A percentile compares a stretch with the other conserved stretches of the same genome.
Evolutionary conservation across 2,797 vertebrate species (phyloP).

Genomic region (Lutjanus campechanus): DNA sequence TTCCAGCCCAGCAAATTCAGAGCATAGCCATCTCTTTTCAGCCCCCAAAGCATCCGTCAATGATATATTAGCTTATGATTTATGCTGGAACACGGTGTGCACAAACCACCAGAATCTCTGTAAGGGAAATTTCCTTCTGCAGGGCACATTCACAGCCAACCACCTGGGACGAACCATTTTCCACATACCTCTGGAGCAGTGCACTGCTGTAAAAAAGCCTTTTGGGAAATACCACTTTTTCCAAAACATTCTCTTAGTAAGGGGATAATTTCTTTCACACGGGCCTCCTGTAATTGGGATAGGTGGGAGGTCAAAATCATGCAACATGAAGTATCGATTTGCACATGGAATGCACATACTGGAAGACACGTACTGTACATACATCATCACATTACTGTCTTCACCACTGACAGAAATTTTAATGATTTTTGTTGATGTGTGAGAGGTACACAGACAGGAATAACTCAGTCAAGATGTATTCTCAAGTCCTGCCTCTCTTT

Average conservation of each 20-base stretch:
- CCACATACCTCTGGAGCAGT: constrained; percentile 71
- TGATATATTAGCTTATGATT: constrained; percentile 64
- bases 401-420: neutral
- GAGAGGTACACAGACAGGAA: constrained; percentile 26
- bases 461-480: constrained; percentile 61
- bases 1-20: constrained; percentile 43
- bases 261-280: constrained; percentile 37
- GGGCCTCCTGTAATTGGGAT: constrained; percentile 17
- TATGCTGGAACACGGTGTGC: constrained; percentile 64
- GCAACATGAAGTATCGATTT: constrained; percentile 27
- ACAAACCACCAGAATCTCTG: constrained; percentile 52
- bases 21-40: constrained; percentile 33
- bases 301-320: constrained; percentile 10
- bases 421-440: constrained; percentile 19
- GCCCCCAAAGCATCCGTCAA: constrained; percentile 45
- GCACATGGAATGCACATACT: neutral
- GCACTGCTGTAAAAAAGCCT: constrained; percentile 27
- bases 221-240: constrained; percentile 68
- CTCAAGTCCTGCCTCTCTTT: constrained; percentile 38
- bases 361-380: neutral
- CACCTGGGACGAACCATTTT: constrained; percentile 74
- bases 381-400: neutral
- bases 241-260: constrained; percentile 54
- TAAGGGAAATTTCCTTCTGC: constrained; percentile 65
- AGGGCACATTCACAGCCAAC: constrained; percentile 64